Base-by-base conservation (phyloP, 1,140 invertebrate species). In the Aphelinus atriplicis region DNA sequence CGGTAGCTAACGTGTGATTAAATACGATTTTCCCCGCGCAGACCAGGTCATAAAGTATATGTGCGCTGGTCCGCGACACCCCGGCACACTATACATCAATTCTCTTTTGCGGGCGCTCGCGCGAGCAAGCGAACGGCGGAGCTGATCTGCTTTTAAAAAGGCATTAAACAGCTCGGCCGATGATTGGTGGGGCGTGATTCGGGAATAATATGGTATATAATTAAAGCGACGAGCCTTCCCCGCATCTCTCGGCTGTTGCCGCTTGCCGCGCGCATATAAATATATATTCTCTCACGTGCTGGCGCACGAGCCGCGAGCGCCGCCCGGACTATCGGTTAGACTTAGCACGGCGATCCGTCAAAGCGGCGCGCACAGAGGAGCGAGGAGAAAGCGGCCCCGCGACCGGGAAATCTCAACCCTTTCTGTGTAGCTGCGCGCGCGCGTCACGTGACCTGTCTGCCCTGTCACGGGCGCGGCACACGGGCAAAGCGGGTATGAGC, bases 341-440 rank as follows among this genome's bases (percentile, higher is more conserved):
- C 87, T 88, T 87, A 87, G 83, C 80, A 78, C 78, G 79, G 80
- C 82, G 85, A 88, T 88, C 84, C 82, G 85, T 88, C 86, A 88
- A 84, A 79, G 81, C 78, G 60, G 71, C 73, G 73, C 63, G 71
- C 71, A 71, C 74, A 77, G 70, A 67, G 78, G 75, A 77, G 75
- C 78, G 46, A 60, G 48, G 72, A 56, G 57, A 4, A 3, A n/a
- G 64, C n/a, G n/a, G 48, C 51, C 9, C 51, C 6, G 55, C n/a
- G 47, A 53, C 81, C 65, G 83, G 81, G 86, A 87, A 87, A 86
- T 88, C 83, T 86, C 86, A 88, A 88, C 86, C 87, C 87, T 87
- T 88, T 83, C 62, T 7, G 6, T 63, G 42, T 7, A 7, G 4
- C 58, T 4, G 42, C 4, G 26, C 46, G 60, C 82, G 81, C 76